phyloP scores from a whole-genome alignment of 2,888 invertebrate genomes.

The Drosophila borealis region DNA sequence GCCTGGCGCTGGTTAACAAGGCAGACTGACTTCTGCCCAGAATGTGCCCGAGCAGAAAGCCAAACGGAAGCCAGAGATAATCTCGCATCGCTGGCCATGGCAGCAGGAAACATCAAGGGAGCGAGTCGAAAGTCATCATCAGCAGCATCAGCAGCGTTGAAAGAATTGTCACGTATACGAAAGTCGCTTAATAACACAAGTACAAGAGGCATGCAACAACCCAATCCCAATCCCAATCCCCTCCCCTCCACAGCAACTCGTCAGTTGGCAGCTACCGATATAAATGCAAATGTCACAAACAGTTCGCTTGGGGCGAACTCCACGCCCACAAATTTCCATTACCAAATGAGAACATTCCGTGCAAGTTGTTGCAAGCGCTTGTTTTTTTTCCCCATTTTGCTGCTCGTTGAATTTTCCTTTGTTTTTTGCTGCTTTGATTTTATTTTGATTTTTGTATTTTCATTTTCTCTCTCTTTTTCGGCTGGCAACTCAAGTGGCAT shows the following conservation, averaged over 20 bases:
- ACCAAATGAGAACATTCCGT: slow-evolving; percentile 46
- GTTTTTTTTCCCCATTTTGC: slow-evolving; percentile 1
- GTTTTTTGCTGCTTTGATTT: slow-evolving; percentile 49
- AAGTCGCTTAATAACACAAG: slow-evolving; percentile 63
- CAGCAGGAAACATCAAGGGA: slow-evolving; percentile 26
- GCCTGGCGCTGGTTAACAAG: slow-evolving; percentile 15
- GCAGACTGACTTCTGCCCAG: slow-evolving; percentile 14
- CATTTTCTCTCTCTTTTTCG: background rate
- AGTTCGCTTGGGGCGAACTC: slow-evolving; percentile 15
- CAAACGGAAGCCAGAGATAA: slow-evolving; percentile 56
- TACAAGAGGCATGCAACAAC: slow-evolving; percentile 4
- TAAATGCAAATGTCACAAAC: slow-evolving; percentile 61
- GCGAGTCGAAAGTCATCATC: slow-evolving; percentile 16
- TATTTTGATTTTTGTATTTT: background rate
- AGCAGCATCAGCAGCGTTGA: slow-evolving; percentile 21
- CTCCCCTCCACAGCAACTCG: slow-evolving; percentile 2
- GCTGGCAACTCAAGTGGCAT: slow-evolving; percentile 31
- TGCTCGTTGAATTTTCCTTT: slow-evolving; percentile 17
- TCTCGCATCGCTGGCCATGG: slow-evolving; percentile 47
- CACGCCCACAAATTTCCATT: slow-evolving; percentile 47
- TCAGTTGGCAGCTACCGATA: slow-evolving; percentile 25
- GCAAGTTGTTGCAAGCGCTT: slow-evolving; percentile 16
- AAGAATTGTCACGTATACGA: slow-evolving; percentile 64
- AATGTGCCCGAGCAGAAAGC: slow-evolving; percentile 21
- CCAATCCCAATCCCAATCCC: background rate